These are phyloP conservation scores for Zootoca vivipara DNA, from an alignment of 2,113 vertebrate genomes.

Conservation along the genomic window DNA sequence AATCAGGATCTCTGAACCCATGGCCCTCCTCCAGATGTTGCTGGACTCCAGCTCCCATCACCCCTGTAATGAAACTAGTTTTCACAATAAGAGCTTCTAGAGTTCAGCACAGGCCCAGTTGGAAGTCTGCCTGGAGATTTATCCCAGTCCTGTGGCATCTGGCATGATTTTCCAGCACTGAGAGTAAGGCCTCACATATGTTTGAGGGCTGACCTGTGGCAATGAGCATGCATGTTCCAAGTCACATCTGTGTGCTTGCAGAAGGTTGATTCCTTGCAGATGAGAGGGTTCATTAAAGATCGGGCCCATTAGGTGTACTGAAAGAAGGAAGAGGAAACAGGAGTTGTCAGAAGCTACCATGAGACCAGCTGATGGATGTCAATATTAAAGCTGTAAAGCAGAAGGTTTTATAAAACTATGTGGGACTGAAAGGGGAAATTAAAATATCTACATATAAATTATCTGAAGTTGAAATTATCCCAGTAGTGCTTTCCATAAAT, in stretches of 20 bases:
- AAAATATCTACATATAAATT: conserved; percentile 41
- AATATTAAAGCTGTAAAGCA: conserved; percentile 2
- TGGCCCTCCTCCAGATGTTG: no score
- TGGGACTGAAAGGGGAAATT: conserved; percentile 14
- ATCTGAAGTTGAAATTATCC: conserved; percentile 36
- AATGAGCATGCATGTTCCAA: not conserved
- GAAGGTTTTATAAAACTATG: conserved; percentile 5
- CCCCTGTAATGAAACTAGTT: not conserved
- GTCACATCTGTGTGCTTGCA: not conserved
- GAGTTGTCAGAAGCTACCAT: not conserved
- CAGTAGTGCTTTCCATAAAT: conserved; percentile 30
- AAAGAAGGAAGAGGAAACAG: no score
- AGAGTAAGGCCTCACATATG: not conserved
- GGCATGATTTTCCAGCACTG: not conserved
- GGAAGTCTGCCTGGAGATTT: not conserved
- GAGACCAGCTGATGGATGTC: not conserved
- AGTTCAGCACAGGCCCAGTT: not conserved
- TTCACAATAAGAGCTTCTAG: not conserved
- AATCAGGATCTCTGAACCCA: not conserved
- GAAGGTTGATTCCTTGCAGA: not conserved
- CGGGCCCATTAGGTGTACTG: not conserved
- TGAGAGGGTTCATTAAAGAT: not conserved
- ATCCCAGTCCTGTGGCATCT: not conserved
- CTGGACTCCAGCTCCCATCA: no score
- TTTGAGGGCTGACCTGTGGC: not conserved